phyloP scores from a whole-genome alignment of 2,113 vertebrate genomes.

The Calypte anna region DNA sequence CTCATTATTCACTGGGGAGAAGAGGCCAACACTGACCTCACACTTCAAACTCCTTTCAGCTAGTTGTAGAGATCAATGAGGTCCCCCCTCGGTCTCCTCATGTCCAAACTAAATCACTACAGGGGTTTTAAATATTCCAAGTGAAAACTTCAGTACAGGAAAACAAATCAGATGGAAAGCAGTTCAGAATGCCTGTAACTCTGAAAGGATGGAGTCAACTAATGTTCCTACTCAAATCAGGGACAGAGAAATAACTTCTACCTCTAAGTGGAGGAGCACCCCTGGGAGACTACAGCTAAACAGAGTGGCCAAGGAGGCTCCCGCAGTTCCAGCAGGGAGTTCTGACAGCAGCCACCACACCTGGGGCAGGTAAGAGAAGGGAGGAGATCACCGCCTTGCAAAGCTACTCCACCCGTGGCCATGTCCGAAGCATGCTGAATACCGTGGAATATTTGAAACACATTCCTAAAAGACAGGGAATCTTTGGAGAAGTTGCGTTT shows the following conservation, averaged over 20 bases:
- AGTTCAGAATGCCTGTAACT: not conserved
- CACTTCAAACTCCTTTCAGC: no score
- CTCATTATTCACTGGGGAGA: no score
- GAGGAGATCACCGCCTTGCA: not conserved
- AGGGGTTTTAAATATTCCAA: not conserved
- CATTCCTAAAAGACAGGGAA: not conserved
- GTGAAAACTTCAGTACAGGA: not conserved
- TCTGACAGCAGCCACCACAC: not conserved
- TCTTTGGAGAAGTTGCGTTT: not conserved
- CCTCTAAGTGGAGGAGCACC: not conserved
- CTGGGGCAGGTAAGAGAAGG: not conserved
- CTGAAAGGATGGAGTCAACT: not conserved
- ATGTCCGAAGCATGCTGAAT: not conserved
- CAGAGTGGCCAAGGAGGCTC: not conserved
- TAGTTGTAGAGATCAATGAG: no score
- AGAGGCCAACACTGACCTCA: no score
- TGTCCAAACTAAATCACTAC: not conserved
- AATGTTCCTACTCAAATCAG: not conserved
- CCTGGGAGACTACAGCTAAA: not conserved
- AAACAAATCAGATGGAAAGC: not conserved
- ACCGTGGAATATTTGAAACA: rapidly evolving
- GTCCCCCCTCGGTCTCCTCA: no score
- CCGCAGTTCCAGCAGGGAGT: not conserved
- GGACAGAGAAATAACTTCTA: not conserved
- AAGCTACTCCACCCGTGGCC: not conserved